A percentile compares a stretch with the other conserved stretches of the same genome.
Evolutionary conservation across 1,140 invertebrate species (phyloP).

Genomic region (Berghia stephanieae): DNA sequence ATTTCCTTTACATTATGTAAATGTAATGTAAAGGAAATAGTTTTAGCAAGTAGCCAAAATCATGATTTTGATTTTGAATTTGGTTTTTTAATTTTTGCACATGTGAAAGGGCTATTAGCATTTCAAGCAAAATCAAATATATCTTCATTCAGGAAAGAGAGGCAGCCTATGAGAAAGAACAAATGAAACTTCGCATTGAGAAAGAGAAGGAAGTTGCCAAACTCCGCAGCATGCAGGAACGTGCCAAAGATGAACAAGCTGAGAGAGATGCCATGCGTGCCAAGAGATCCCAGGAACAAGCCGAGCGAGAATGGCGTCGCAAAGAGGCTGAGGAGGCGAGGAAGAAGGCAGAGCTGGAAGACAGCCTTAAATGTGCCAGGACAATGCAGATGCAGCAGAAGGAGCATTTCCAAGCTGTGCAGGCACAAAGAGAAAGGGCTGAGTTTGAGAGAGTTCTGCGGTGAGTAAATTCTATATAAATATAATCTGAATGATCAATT

Average conservation of each 20-base stretch:
- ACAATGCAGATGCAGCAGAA: constrained; percentile 64
- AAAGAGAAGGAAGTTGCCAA: constrained; percentile 67
- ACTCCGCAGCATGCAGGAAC: constrained; percentile 63
- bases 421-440: constrained; percentile 64
- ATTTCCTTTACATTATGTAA: too few relatives aligned
- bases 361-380: constrained; percentile 62
- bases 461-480: neutral
- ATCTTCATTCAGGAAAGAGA: constrained; percentile 60
- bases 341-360: constrained; percentile 63
- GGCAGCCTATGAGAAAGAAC: constrained; percentile 64
- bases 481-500: neutral
- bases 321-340: constrained; percentile 63
- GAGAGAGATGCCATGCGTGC: constrained; percentile 66
- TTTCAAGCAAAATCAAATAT: neutral
- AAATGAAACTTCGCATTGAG: constrained; percentile 63
- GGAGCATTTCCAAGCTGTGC: constrained; percentile 66
- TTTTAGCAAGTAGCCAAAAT: too few relatives aligned
- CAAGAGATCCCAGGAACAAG: constrained; percentile 66
- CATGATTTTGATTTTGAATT: too few relatives aligned
- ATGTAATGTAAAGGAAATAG: too few relatives aligned
- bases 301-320: constrained; percentile 66
- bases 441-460: constrained; percentile 64
- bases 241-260: constrained; percentile 65
- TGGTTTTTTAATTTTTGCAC: too few relatives aligned
- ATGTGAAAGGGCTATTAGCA: too few relatives aligned